A percentile compares a stretch with the other conserved stretches of the same genome.
Conservation (phyloP, 2,888 invertebrate genomes). For the Abrostola tripartita region DNA sequence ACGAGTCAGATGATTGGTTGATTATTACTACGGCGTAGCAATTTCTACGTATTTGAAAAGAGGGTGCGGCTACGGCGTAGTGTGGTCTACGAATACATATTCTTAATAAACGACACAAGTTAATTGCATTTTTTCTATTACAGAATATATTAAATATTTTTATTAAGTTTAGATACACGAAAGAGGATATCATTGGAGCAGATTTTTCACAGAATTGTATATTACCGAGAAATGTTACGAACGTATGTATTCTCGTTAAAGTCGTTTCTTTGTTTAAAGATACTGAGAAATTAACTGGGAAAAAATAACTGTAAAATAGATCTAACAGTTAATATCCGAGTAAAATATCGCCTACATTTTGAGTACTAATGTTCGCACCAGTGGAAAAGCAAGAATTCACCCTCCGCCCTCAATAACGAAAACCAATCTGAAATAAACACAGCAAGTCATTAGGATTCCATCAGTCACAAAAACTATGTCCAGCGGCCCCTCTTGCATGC, state of each 20-base stretch:
- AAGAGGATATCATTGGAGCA: neutral
- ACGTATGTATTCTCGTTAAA: neutral
- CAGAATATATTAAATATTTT: neutral
- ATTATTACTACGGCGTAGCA: constrained; percentile 62
- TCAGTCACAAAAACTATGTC: constrained; percentile 69
- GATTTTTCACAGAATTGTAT: neutral
- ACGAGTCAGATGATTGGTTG: constrained; percentile 52
- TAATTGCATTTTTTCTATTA: neutral
- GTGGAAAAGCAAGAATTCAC: constrained; percentile 4
- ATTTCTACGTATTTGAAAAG: constrained; percentile 50
- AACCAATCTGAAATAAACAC: constrained; percentile 45
- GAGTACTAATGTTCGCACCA: neutral
- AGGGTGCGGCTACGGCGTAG: constrained; percentile 53
- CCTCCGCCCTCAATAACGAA: constrained; percentile 15
- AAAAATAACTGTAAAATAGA: too few species aligned
- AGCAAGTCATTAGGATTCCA: constrained; percentile 65
- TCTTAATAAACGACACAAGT: constrained; percentile 33
- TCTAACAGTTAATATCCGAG: too few species aligned
- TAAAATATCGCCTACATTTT: too few species aligned
- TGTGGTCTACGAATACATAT: constrained; percentile 28
- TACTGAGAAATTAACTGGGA: neutral
- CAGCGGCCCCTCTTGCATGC: constrained; percentile 78
- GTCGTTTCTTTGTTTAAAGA: neutral
- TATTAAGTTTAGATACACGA: too few species aligned
- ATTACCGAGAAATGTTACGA: neutral